A percentile compares a stretch with the other conserved stretches of the same genome.
Evolutionary conservation across 2,113 vertebrate species (phyloP).

Genomic region (Fulmarus glacialis): DNA sequence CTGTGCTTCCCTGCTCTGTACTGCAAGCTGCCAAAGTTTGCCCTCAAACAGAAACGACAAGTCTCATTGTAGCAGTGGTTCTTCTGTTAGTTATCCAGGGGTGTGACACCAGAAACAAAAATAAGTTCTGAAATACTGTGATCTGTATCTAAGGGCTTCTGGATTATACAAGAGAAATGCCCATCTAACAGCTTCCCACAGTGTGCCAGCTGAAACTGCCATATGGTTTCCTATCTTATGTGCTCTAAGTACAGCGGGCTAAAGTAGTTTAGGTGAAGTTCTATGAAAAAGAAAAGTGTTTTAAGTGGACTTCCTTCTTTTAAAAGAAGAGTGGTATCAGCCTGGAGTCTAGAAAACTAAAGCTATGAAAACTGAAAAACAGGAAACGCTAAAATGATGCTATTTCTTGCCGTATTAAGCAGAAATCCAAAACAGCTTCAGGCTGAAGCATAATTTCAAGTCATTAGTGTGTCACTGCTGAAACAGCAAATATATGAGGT

Average conservation of each 20-base stretch:
- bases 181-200: not conserved
- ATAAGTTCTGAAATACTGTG: not conserved
- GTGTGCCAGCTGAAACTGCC: not conserved
- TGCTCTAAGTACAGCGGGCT: not conserved
- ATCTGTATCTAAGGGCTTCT: not conserved
- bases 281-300: not conserved
- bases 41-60: not conserved
- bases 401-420: not conserved
- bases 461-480: not conserved
- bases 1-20: not conserved
- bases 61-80: not conserved
- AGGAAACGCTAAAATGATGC: not conserved
- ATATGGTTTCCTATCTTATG: accelerated
- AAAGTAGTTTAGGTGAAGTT: not conserved
- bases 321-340: not conserved
- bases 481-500: not conserved
- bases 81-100: not conserved
- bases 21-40: conserved; percentile 11
- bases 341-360: not conserved
- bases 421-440: not conserved
- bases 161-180: not conserved
- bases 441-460: not conserved
- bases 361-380: not conserved
- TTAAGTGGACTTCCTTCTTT: not conserved
- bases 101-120: not conserved